These are phyloP conservation scores for Holacanthella duospinosa DNA, from an alignment of 2,888 invertebrate species.

Conservation along the genomic window DNA sequence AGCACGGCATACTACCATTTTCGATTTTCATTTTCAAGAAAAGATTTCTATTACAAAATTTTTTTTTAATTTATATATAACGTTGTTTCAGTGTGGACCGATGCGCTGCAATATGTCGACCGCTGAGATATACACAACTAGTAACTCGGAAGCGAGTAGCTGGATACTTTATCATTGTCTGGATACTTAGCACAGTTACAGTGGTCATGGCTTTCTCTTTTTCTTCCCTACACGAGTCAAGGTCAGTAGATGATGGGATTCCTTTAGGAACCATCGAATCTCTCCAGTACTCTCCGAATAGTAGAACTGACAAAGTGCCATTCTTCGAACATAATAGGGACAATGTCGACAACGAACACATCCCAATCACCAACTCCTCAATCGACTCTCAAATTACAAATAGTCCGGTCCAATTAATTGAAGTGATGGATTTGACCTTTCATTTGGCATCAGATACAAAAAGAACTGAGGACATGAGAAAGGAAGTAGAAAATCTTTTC, in stretches of 20 bases:
- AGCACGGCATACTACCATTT: too few species aligned
- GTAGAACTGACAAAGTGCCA: background rate
- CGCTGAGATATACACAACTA: conserved; percentile 65
- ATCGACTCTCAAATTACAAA: background rate
- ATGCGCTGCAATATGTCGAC: conserved; percentile 68
- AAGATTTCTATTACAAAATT: too few species aligned
- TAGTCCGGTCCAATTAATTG: background rate
- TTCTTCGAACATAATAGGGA: background rate
- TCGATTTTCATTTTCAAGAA: too few species aligned
- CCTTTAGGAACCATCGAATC: background rate
- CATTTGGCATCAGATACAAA: background rate
- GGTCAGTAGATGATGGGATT: background rate
- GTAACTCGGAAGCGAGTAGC: conserved; percentile 61
- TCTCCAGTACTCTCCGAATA: background rate
- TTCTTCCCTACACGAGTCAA: conserved; percentile 12
- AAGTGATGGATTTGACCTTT: background rate
- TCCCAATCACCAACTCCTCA: background rate
- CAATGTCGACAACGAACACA: background rate
- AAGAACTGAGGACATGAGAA: background rate
- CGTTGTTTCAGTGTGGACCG: conserved; percentile 42
- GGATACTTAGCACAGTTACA: conserved; percentile 41
- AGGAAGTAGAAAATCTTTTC: too few species aligned
- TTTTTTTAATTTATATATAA: too few species aligned
- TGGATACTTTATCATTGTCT: conserved; percentile 56
- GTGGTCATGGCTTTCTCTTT: conserved; percentile 34